Evolutionary conservation across 2,888 invertebrate species (phyloP).

Genomic region (Oligia strigilis): DNA sequence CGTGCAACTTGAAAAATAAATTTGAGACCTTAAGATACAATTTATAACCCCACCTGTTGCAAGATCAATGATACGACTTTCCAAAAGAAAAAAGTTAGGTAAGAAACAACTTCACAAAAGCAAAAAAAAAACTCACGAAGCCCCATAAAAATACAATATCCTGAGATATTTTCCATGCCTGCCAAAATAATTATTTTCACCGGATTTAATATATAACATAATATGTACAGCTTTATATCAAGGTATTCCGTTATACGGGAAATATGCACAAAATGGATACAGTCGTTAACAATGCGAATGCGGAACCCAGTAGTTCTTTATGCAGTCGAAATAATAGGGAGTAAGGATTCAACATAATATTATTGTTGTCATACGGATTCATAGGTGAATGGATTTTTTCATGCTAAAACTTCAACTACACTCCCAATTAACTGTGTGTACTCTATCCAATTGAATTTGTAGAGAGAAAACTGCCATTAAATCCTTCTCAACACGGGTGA

Average conservation of each 20-base stretch:
- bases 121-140: not conserved
- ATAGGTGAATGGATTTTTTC: not conserved
- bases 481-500: constrained; percentile 32
- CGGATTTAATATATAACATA: not conserved
- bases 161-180: constrained; percentile 15
- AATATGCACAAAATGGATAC: constrained; percentile 31
- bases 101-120: not conserved
- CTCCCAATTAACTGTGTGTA: not conserved
- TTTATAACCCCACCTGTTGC: too few relatives aligned
- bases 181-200: not conserved
- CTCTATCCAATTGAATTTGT: constrained; percentile 15
- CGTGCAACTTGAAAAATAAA: not conserved
- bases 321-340: constrained; percentile 36
- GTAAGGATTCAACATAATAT: constrained; percentile 12
- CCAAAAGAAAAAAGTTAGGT: not conserved
- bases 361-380: constrained; percentile 16
- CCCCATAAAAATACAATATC: constrained; percentile 1
- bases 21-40: too few relatives aligned
- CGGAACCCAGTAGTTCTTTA: constrained; percentile 41
- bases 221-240: not conserved
- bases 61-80: not conserved
- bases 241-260: constrained; percentile 24
- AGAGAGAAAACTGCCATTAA: constrained; percentile 15
- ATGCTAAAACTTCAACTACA: not conserved
- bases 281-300: constrained; percentile 41